A percentile compares a stretch with the other conserved stretches of the same genome.
These are phyloP conservation scores for Paracanthobrama guichenoti DNA, from an alignment of 2,113 vertebrate genomes.

Conservation along the genomic window DNA sequence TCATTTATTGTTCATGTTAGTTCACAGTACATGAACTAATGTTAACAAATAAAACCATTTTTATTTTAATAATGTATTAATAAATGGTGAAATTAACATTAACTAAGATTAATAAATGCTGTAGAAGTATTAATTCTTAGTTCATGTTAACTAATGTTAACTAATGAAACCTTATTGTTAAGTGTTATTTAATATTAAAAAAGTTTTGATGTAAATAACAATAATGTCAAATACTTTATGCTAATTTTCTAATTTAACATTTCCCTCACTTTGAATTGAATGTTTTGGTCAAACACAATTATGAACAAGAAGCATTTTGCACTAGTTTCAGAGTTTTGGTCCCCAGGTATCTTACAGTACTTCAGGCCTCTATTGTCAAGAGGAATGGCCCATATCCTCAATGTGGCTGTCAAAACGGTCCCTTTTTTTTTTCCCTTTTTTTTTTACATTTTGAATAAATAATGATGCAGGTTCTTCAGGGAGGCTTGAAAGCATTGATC, in stretches of 20 bases:
- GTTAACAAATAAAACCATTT: too few species aligned
- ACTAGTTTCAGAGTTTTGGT: neutral
- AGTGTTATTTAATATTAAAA: neutral
- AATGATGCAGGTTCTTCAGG: conserved; percentile 80
- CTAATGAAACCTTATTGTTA: too few species aligned
- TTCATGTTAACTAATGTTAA: too few species aligned
- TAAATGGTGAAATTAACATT: too few species aligned
- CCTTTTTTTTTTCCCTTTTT: conserved; percentile 73
- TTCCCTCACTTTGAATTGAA: neutral
- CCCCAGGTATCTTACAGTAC: neutral
- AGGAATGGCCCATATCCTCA: conserved; percentile 53
- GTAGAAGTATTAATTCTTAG: too few species aligned
- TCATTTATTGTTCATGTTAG: too few species aligned
- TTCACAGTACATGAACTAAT: too few species aligned
- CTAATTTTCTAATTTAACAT: neutral
- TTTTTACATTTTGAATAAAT: conserved; percentile 82
- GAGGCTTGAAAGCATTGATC: conserved; percentile 80
- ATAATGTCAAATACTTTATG: neutral
- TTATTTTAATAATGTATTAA: too few species aligned
- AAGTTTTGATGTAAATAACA: neutral
- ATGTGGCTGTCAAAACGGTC: conserved; percentile 63
- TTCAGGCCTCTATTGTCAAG: conserved; percentile 25
- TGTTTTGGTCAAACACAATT: neutral
- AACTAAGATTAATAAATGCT: too few species aligned
- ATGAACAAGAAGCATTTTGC: neutral